Conservation (phyloP, 2,888 invertebrate species). For the Kryphioiulus occultus region DNA sequence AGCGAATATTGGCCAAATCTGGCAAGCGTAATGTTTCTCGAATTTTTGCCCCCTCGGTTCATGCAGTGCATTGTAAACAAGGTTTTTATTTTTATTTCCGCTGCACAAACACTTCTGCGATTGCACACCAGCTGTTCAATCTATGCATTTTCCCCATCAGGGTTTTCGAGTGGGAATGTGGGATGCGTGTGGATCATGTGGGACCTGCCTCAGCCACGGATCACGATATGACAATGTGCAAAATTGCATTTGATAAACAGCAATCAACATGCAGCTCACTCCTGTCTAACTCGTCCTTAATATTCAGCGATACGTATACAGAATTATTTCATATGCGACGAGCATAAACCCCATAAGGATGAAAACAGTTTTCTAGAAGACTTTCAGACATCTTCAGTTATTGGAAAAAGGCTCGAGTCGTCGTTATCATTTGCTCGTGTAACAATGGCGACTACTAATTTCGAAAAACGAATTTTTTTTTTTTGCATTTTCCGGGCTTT, state of each 20-base stretch:
- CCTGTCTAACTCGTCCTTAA: not conserved
- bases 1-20: not conserved
- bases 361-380: too few species aligned
- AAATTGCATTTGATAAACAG: slow-evolving; percentile 26
- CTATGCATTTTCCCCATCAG: not conserved
- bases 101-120: slow-evolving; percentile 25
- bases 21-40: not conserved
- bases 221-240: not conserved
- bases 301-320: too few species aligned
- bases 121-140: slow-evolving; percentile 35
- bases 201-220: not conserved
- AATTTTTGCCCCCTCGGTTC: not conserved
- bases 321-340: too few species aligned
- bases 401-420: too few species aligned
- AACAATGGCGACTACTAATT: too few species aligned
- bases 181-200: too few species aligned
- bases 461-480: too few species aligned
- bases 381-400: too few species aligned
- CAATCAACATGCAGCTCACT: slow-evolving; percentile 26
- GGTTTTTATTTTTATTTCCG: slow-evolving; percentile 16
- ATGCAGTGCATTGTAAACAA: slow-evolving; percentile 35
- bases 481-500: too few species aligned
- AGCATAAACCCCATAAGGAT: too few species aligned
- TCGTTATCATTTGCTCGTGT: too few species aligned
- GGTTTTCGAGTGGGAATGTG: not conserved